These are phyloP conservation scores for Eupeodes luniger DNA, from an alignment of 2,888 invertebrate genomes.

Conservation along the genomic window DNA sequence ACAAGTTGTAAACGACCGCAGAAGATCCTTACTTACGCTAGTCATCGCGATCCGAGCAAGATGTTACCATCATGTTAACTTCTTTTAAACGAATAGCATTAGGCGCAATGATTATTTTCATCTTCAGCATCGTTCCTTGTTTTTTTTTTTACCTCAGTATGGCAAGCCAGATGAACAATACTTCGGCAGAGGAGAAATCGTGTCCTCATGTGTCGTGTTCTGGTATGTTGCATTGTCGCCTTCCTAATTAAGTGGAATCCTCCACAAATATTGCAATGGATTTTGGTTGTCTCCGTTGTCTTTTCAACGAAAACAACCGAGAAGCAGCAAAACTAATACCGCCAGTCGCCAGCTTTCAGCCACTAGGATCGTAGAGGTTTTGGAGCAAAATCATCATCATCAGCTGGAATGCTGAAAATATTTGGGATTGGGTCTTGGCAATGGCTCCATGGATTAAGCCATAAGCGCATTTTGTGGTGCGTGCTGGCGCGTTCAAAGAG, in stretches of 20 bases:
- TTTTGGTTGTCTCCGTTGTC: slow-evolving; percentile 1
- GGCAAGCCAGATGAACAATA: slow-evolving; percentile 73
- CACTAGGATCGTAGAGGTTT: background rate
- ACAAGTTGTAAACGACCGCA: slow-evolving; percentile 50
- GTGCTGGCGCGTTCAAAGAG: slow-evolving; percentile 50
- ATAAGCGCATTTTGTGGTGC: slow-evolving; percentile 49
- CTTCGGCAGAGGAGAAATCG: slow-evolving; percentile 66
- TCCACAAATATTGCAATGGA: slow-evolving; percentile 34
- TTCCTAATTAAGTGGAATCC: slow-evolving; percentile 78
- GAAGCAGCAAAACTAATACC: background rate
- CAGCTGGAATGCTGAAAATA: slow-evolving; percentile 66
- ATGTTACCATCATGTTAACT: slow-evolving; percentile 75
- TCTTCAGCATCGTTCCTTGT: slow-evolving; percentile 21
- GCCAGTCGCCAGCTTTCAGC: background rate
- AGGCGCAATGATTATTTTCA: slow-evolving; percentile 76
- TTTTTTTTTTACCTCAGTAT: slow-evolving; percentile 5
- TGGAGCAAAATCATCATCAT: background rate
- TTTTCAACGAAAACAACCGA: background rate
- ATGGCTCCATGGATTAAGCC: slow-evolving; percentile 59
- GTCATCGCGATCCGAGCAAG: slow-evolving; percentile 72
- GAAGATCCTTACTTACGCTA: slow-evolving; percentile 50
- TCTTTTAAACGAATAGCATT: slow-evolving; percentile 73
- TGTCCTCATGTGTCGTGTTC: slow-evolving; percentile 77
- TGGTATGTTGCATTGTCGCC: slow-evolving; percentile 79
- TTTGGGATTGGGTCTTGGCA: slow-evolving; percentile 49